Evolutionary conservation across 1,140 invertebrate species (phyloP).

Genomic region (Pollicipes pollicipes): DNA sequence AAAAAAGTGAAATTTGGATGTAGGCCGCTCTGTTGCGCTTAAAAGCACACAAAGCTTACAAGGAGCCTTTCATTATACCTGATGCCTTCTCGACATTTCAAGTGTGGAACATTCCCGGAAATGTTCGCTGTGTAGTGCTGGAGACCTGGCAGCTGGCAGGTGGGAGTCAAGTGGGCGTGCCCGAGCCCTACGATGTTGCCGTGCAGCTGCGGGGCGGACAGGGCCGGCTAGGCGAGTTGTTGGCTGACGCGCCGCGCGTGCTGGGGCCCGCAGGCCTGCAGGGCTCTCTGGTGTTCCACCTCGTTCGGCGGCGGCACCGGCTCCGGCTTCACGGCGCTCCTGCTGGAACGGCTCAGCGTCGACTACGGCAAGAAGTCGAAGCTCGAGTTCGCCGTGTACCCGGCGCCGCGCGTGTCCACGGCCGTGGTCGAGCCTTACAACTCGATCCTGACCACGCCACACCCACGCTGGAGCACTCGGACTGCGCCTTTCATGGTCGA

Average conservation of each 20-base stretch:
- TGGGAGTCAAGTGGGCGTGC: too few relatives aligned
- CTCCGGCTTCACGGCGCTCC: conserved; percentile 27
- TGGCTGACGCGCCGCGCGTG: too few relatives aligned
- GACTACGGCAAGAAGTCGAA: conserved; percentile 35
- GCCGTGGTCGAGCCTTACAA: conserved; percentile 52
- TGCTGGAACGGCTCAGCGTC: conserved; percentile 31
- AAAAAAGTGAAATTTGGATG: too few relatives aligned
- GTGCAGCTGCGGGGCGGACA: too few relatives aligned
- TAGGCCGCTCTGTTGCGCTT: conserved; percentile 43
- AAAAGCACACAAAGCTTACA: conserved; percentile 36
- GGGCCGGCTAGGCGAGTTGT: too few relatives aligned
- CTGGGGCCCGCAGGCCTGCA: neutral
- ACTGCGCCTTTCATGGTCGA: conserved; percentile 50
- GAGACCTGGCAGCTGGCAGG: too few relatives aligned
- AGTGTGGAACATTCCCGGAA: conserved; percentile 27
- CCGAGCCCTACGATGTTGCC: too few relatives aligned
- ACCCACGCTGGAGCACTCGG: conserved; percentile 47
- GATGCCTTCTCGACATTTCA: conserved; percentile 42
- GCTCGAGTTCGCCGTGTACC: conserved; percentile 20
- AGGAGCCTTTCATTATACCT: conserved; percentile 35
- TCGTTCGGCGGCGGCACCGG: conserved; percentile 23
- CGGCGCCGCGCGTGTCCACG: conserved; percentile 30
- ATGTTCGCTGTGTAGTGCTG: conserved; percentile 14
- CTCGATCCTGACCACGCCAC: conserved; percentile 44
- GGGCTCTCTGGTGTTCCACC: conserved; percentile 29